Percentiles rank a stretch among this genome's conserved stretches.
Conservation (phyloP, 2,888 invertebrate genomes). For the Elysia crispata region DNA sequence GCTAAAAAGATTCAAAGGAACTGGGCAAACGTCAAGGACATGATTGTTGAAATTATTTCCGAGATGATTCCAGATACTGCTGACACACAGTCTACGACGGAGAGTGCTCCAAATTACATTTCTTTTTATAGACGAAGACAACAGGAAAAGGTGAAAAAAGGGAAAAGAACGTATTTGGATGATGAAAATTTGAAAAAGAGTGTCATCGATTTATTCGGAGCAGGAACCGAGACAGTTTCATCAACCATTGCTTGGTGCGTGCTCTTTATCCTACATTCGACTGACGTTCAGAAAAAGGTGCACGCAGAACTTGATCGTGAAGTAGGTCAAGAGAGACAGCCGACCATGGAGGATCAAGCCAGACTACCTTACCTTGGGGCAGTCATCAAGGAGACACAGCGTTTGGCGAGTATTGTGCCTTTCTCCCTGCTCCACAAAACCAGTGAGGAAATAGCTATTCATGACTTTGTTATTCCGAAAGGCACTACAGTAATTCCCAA, state of each 20-base stretch:
- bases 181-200: not conserved
- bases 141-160: not conserved
- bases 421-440: not conserved
- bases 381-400: too few relatives aligned
- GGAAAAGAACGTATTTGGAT: not conserved
- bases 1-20: not conserved
- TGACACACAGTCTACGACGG: too few relatives aligned
- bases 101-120: not conserved
- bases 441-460: slow-evolving; percentile 58
- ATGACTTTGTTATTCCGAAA: slow-evolving; percentile 68
- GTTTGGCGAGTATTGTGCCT: too few relatives aligned
- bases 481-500: slow-evolving; percentile 59
- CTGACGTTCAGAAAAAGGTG: slow-evolving; percentile 78
- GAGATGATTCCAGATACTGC: not conserved
- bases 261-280: slow-evolving; percentile 87
- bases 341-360: slow-evolving; percentile 52
- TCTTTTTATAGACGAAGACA: not conserved
- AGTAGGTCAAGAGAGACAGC: slow-evolving; percentile 65
- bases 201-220: slow-evolving; percentile 58
- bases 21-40: not conserved
- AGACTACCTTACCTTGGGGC: not conserved
- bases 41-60: not conserved
- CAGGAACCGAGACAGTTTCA: slow-evolving; percentile 84
- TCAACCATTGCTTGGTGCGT: slow-evolving; percentile 92
- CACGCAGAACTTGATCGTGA: slow-evolving; percentile 62